Evolutionary conservation across 1,140 invertebrate species (phyloP).

Genomic region (Drosophila pruinosa): DNA sequence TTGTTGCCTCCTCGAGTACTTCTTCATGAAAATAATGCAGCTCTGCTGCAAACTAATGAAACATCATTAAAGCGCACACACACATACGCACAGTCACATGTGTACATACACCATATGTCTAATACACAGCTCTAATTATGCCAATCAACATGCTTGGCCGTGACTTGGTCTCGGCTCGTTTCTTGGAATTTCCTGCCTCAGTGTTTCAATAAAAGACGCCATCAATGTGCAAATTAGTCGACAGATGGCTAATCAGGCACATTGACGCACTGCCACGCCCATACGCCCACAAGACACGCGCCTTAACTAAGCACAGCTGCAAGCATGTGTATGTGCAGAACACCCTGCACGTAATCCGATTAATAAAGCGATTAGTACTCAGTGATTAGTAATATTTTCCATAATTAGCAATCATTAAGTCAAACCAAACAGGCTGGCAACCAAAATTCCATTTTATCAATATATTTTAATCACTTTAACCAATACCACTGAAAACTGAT

Average conservation of each 20-base stretch:
- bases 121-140: conserved; percentile 64
- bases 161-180: conserved; percentile 34
- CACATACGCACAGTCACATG: neutral
- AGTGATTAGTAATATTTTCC: conserved; percentile 77
- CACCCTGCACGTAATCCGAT: conserved; percentile 68
- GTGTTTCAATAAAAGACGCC: conserved; percentile 69
- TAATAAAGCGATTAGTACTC: conserved; percentile 72
- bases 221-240: conserved; percentile 78
- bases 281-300: conserved; percentile 32
- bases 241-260: conserved; percentile 65
- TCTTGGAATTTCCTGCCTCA: conserved; percentile 23
- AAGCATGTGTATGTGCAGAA: conserved; percentile 17
- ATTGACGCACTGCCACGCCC: conserved; percentile 34
- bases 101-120: conserved; percentile 3
- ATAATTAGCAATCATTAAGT: conserved; percentile 70
- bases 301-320: neutral
- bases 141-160: conserved; percentile 61
- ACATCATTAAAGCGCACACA: conserved; percentile 52
- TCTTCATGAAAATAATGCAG: conserved; percentile 51
- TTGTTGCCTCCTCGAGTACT: conserved; percentile 3
- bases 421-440: conserved; percentile 23
- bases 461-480: conserved; percentile 12
- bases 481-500: neutral
- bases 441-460: conserved; percentile 3
- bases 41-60: conserved; percentile 69